Evolutionary conservation across 2,113 vertebrate genomes (phyloP), one percentile per base, ranked within the genome.

Genomic region (Tautogolabrus adspersus): DNA sequence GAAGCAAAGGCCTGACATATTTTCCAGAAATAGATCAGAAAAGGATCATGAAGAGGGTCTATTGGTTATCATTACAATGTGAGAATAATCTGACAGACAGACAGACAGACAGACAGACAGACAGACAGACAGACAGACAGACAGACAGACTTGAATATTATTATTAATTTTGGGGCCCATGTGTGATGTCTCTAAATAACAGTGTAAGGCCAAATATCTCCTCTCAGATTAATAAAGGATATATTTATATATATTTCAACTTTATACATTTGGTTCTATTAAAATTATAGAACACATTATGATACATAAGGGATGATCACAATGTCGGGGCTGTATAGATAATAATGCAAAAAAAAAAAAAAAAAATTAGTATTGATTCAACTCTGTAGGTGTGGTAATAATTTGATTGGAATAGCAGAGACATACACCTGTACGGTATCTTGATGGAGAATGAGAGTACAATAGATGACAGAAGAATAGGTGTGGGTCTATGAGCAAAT

Each of bases 391-490:
- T 26, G 26, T 34, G 30, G 30, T 34, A 34, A 34, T 34, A 6
- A 34, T 34, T 34, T 5, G 30, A 34, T 34, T 49, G 15, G 2
- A 40, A 16, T 6, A 46, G 46, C 58, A 44, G 57, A 40, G 21
- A 8, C n/a, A 40, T 51, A 67, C 49, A 46, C 30, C 30, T 34
- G 30, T 34, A 34, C 15, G 61, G 56, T 42, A 38, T n/a, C 4
- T 0, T 56, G 47, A 8, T 19, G 26, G 8, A 62, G 16, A 19
- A 59, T 58, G 8, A 72, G 58, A 26, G 12, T 4, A 23, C 8
- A 77, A 70, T 56, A 47, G 61, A 49, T 49, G 47, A 18, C 15
- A 65, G 38, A 44, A 44, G 49, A 61, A 21, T 65, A 79, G 66
- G n/a, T 40, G 58, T 69, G 52, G 37, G 26, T 54, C 46, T 42